Percentiles rank a stretch among this genome's conserved stretches.
Evolutionary conservation across 2,888 invertebrate genomes (phyloP).

Genomic region (Villa cingulata): DNA sequence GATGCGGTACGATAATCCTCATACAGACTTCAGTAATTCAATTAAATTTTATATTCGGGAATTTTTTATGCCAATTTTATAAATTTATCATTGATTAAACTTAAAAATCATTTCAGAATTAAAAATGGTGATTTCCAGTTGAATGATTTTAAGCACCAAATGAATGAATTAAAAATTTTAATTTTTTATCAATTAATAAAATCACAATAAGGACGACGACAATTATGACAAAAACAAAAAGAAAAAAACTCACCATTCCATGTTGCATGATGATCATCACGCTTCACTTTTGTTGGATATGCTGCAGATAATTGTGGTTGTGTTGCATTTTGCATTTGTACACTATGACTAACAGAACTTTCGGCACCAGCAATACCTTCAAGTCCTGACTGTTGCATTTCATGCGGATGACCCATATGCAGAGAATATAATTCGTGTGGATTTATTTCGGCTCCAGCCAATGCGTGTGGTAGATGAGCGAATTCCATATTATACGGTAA

Average conservation of each 20-base stretch:
- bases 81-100: too few species aligned
- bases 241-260: constrained; percentile 29
- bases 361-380: constrained; percentile 25
- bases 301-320: constrained; percentile 25
- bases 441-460: constrained; percentile 23
- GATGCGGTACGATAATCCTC: too few species aligned
- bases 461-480: constrained; percentile 21
- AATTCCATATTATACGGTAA: constrained; percentile 37
- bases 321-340: constrained; percentile 27
- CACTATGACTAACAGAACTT: constrained; percentile 28
- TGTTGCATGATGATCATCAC: constrained; percentile 23
- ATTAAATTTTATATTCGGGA: too few species aligned
- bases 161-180: too few species aligned
- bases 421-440: constrained; percentile 26
- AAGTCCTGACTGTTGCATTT: constrained; percentile 17
- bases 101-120: too few species aligned
- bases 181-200: too few species aligned
- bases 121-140: too few species aligned
- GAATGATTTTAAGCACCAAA: too few species aligned
- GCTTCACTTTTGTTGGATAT: constrained; percentile 28
- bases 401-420: constrained; percentile 17
- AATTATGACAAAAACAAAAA: too few species aligned
- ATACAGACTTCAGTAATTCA: too few species aligned
- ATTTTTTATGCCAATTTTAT: too few species aligned
- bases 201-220: too few species aligned